Conservation (phyloP, 2,888 invertebrate genomes). For the Bugula neritina region DNA sequence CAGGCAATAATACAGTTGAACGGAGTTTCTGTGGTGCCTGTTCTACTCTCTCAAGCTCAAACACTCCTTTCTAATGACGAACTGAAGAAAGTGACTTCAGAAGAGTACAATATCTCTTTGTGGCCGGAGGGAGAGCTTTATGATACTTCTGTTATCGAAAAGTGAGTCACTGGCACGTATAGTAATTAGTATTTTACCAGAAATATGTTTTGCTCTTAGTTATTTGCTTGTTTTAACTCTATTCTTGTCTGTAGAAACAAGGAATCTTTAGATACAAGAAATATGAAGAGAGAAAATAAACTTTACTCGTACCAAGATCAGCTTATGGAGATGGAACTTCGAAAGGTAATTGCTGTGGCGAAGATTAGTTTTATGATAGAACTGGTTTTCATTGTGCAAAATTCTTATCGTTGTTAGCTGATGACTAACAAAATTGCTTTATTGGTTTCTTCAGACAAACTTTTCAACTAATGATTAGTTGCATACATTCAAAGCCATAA, state of each 20-base stretch:
- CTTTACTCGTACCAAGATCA: slow-evolving; percentile 95
- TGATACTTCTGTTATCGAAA: slow-evolving; percentile 75
- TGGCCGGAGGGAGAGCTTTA: slow-evolving; percentile 85
- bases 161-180: no score
- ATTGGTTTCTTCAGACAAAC: no score
- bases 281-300: slow-evolving; percentile 90
- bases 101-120: slow-evolving; percentile 72
- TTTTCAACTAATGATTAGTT: no score
- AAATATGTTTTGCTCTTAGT: no score
- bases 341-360: slow-evolving; percentile 57
- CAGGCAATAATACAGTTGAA: slow-evolving; percentile 28
- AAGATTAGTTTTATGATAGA: background rate
- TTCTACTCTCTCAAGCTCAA: slow-evolving; percentile 62
- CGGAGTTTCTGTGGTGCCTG: slow-evolving; percentile 58
- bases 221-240: no score
- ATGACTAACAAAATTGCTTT: background rate
- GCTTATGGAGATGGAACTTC: slow-evolving; percentile 82
- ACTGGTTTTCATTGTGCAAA: background rate
- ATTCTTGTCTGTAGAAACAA: slow-evolving; percentile 43
- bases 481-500: no score
- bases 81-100: slow-evolving; percentile 65
- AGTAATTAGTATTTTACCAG: no score
- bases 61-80: slow-evolving; percentile 56
- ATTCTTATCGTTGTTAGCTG: no score
- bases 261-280: slow-evolving; percentile 50